Evolutionary conservation across 2,113 vertebrate species (phyloP), one percentile per base, ranked within the genome.

Genomic region (Rattus rattus): DNA sequence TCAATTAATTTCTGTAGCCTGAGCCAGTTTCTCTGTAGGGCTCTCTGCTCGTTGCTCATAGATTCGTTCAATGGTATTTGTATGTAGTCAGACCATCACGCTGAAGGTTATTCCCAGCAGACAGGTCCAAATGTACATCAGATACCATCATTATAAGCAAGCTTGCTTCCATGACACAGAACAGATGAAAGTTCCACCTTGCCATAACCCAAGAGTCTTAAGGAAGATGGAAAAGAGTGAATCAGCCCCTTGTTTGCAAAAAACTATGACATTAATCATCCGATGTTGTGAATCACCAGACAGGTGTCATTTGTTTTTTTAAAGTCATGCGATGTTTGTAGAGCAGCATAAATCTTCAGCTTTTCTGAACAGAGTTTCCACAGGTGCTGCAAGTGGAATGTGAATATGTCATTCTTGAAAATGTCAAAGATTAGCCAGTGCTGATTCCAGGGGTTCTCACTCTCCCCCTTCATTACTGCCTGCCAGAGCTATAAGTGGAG

Each of bases 391-490:
- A 49, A 84, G 33, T 39, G 91, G 63, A 89, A 97, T 95, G 54
- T 73, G 91, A 91, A 98, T 98, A 97, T 98, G 96, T 97, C 97
- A 98, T 92, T 76, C 87, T 85, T 90, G 88, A 81, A 98, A 98
- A 97, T 92, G 69, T 91, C 94, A 90, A 70, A 98, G 84, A 96
- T 97, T 93, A 96, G 89, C 63, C 90, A 97, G 98, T 96, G n/a
- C 52, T 94, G 85, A 96, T 88, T 80, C 83, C 88, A 91, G 1
- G 85, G 91, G 88, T 54, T 26, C 52, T 97, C 95, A 97, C 79
- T 96, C 97, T 97, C 54, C 73, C 95, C 93, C 49, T 93, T 98
- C 73, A 91, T 93, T 97, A 80, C 84, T 0, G 0, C 89, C 9
- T 80, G 94, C 93, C 69, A 77, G 67, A 75, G 7, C 85, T 83